Evolutionary conservation across 1,140 invertebrate species (phyloP), one percentile per base, ranked within the genome.

Genomic region (Macrobrachium rosenbergii): DNA sequence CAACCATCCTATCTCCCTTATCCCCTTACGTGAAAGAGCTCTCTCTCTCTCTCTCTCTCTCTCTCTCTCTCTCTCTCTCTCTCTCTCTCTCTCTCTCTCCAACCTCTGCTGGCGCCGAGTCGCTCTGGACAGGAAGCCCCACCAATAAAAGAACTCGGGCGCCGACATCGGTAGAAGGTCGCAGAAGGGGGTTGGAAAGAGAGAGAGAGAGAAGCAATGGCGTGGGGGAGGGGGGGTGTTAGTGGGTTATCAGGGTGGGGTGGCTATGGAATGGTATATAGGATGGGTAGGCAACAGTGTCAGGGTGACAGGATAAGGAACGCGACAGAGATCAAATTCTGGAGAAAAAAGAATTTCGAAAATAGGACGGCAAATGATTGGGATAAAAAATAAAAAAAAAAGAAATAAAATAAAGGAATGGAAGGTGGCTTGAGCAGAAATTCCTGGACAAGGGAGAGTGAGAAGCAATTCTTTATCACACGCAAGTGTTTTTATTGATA

Each of bases 121-220:
- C 64, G 83, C 83, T 69, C 67, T 85, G 83, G 83, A 85, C 83
- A 85, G 83, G 83, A 85, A 85, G 83, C 17, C 75, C 58, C 60
- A 52, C 83, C 83, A 79, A 85, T 85, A 85, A 85, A 85, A 85
- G 83, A 79, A 85, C 62, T 64, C 64, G 63, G 83, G 83, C 83
- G 83, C 83, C 83, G 64, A 45, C 62, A 62, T 69, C 76, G 76
- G 62, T 37, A 73, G 60, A 78, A 75, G 83, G 76, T 73, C 43
- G 72, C 21, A 16, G 82, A 62, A 45, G 60, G 80, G 37, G 28
- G 60, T 21, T 21, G 11, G 21, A 12, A 19, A 28, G n/a, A 43
- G 73, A 21, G 21, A 12, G 19, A 28, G n/a, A 43, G 73, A 21
- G 2, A 43, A 52, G 75, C 16, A 21, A 58, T 7, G 45, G 75